phyloP scores from a whole-genome alignment of 2,797 vertebrate genomes.

The Mionectes olivaceus region DNA sequence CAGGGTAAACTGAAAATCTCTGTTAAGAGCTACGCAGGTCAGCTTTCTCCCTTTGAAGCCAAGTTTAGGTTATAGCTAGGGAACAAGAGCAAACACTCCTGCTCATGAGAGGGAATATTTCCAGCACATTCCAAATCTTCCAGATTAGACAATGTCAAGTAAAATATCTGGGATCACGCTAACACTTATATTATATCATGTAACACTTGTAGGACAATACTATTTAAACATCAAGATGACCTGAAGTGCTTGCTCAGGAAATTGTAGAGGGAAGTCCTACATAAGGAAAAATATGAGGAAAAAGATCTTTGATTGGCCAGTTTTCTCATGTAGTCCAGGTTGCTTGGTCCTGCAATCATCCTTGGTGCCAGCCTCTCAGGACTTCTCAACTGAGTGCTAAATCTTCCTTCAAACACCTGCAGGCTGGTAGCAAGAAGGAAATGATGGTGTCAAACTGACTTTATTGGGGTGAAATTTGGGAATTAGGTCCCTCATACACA shows the following conservation, averaged over 20 bases:
- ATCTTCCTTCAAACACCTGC: background rate
- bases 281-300: background rate
- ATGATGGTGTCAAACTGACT: background rate
- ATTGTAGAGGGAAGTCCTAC: background rate
- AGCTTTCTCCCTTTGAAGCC: slow-evolving; percentile 61
- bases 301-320: background rate
- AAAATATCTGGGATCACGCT: background rate
- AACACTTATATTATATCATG: background rate
- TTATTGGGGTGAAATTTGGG: background rate
- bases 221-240: background rate
- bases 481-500: background rate
- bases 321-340: background rate
- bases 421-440: background rate
- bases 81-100: slow-evolving; percentile 35
- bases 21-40: background rate
- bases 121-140: slow-evolving; percentile 1
- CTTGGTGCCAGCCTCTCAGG: background rate
- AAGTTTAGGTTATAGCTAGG: slow-evolving; percentile 55
- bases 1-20: slow-evolving; percentile 53
- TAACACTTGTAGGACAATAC: background rate
- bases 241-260: background rate
- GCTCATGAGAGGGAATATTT: slow-evolving; percentile 54
- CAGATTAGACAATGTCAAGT: background rate
- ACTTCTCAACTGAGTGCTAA: background rate
- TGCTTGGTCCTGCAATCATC: background rate